These are phyloP conservation scores for Mermis nigrescens DNA, from an alignment of 2,888 invertebrate species.

Conservation along the genomic window DNA sequence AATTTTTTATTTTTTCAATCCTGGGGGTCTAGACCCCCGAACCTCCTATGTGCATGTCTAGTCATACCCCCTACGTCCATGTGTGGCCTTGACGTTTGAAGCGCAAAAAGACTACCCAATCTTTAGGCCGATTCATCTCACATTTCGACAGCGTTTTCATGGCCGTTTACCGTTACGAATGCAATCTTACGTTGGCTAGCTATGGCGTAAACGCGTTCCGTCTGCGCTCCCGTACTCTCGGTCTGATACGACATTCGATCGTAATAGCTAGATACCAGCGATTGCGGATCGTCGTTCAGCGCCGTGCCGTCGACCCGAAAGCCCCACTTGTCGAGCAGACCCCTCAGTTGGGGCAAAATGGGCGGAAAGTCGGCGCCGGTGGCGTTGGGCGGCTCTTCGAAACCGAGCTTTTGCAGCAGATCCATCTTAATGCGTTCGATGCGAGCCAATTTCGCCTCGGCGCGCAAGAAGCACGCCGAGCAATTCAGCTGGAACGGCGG, in stretches of 20 bases:
- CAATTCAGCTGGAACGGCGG: no score
- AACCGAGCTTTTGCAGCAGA: constrained; percentile 10
- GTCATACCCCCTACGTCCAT: no score
- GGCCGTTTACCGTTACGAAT: no score
- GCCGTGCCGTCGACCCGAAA: not conserved
- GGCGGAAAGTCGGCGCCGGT: not conserved
- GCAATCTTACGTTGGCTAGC: constrained; percentile 1
- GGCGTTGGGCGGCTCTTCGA: constrained; percentile 9
- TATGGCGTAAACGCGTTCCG: constrained; percentile 9
- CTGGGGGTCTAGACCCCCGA: no score
- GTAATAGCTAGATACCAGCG: no score
- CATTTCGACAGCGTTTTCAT: no score
- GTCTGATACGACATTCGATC: not conserved
- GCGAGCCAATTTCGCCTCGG: constrained; percentile 9
- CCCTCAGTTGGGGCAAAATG: not conserved
- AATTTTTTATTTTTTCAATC: no score
- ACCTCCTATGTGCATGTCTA: no score
- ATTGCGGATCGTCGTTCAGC: not conserved
- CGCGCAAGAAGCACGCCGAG: constrained; percentile 4
- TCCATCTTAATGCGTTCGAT: constrained; percentile 11
- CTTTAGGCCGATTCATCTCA: no score
- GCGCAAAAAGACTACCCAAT: no score
- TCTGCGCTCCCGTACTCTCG: not conserved
- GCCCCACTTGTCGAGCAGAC: not conserved
- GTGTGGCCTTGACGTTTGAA: no score